These are phyloP conservation scores for Okapia johnstoni DNA, from an alignment of 2,113 vertebrate genomes.

Conservation along the genomic window DNA sequence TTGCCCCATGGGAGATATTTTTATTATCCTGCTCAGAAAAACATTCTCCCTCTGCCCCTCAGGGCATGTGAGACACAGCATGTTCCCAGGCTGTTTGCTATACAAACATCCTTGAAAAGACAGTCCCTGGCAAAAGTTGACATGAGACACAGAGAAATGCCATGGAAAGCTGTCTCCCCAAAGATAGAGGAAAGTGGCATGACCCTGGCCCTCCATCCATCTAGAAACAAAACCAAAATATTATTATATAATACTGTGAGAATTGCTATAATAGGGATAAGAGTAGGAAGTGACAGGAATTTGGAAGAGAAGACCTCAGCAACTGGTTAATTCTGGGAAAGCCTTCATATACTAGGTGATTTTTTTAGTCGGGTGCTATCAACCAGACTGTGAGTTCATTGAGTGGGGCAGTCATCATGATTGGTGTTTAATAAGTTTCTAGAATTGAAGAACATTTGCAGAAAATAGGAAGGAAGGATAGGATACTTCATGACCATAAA, in stretches of 20 bases:
- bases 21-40: not conserved
- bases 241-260: not conserved
- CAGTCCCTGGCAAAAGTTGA: not conserved
- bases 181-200: not conserved
- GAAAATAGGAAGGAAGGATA: not conserved
- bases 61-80: not conserved
- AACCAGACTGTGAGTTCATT: not conserved
- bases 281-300: not conserved
- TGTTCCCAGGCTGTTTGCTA: not conserved
- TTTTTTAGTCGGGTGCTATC: not conserved
- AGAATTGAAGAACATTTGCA: not conserved
- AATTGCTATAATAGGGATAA: not conserved
- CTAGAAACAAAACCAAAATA: not conserved
- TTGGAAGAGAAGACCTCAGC: not conserved
- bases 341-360: not conserved
- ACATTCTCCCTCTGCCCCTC: not conserved
- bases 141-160: not conserved
- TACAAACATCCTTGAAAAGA: not conserved
- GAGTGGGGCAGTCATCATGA: not conserved
- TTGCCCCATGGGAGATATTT: not conserved
- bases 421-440: not conserved
- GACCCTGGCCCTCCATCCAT: not conserved
- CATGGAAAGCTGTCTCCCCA: not conserved
- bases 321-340: not conserved
- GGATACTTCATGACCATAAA: not conserved